Evolutionary conservation across 1,140 invertebrate species (phyloP).

Genomic region (Drosophila virilis): DNA sequence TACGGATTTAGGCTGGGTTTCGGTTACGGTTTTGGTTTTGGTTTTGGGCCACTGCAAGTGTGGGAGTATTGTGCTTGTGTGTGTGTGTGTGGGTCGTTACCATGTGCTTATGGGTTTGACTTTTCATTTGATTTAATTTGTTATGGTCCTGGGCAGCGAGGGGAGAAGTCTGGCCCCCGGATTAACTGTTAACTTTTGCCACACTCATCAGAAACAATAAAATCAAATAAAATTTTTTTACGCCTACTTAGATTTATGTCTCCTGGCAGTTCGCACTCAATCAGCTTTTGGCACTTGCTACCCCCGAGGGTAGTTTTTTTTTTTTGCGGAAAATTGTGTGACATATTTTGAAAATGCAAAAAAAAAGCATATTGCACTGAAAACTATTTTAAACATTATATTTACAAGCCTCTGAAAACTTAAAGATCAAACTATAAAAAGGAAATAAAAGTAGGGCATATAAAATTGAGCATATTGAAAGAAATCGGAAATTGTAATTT

Average conservation of each 20-base stretch:
- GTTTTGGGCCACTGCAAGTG: slow-evolving; percentile 15
- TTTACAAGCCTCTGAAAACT: no score
- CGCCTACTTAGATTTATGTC: slow-evolving; percentile 68
- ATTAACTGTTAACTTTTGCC: slow-evolving; percentile 76
- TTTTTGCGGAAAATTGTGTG: not conserved
- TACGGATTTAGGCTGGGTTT: slow-evolving; percentile 20
- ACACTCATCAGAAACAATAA: slow-evolving; percentile 78
- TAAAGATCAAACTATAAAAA: no score
- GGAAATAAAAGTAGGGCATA: no score
- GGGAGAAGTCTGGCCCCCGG: slow-evolving; percentile 31
- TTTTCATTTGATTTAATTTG: slow-evolving; percentile 82
- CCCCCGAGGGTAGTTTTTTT: not conserved
- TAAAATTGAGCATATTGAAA: no score
- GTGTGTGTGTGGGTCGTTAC: slow-evolving; percentile 39
- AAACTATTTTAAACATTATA: no score
- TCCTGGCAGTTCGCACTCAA: slow-evolving; percentile 48
- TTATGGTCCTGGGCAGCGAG: slow-evolving; percentile 30
- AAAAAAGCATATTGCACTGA: not conserved
- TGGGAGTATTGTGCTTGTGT: slow-evolving; percentile 13
- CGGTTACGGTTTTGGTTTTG: slow-evolving; percentile 19
- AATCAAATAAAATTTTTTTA: slow-evolving; percentile 78
- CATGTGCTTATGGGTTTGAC: slow-evolving; percentile 79
- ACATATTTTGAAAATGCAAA: not conserved
- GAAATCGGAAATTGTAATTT: no score
- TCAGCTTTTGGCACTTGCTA: not conserved